A percentile compares a stretch with the other conserved stretches of the same genome.
phyloP scores from a whole-genome alignment of 2,888 invertebrate genomes.

The Clistopyga incitator region DNA sequence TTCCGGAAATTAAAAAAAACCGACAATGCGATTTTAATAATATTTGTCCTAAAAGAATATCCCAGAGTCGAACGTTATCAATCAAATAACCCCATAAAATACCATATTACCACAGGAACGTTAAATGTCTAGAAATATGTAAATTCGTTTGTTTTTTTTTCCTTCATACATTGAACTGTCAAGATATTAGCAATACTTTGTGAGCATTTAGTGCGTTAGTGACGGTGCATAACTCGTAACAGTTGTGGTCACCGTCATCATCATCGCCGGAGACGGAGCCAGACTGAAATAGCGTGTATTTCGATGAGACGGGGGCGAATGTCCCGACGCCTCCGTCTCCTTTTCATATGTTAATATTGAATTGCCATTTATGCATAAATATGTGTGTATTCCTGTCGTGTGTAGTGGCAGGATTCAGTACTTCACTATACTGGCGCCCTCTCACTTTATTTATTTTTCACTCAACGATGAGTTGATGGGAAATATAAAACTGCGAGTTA shows the following conservation, averaged over 20 bases:
- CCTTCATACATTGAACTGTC: not conserved
- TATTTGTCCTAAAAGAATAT: no score
- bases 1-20: no score
- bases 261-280: not conserved
- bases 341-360: conserved; percentile 57
- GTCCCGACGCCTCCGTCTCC: conserved; percentile 56
- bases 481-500: conserved; percentile 39
- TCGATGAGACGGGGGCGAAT: conserved; percentile 24
- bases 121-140: conserved; percentile 1
- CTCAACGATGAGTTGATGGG: conserved; percentile 33
- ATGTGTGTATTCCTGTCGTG: not conserved
- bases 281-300: not conserved
- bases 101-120: not conserved
- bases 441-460: conserved; percentile 54
- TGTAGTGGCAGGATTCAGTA: not conserved
- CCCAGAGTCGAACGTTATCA: no score
- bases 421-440: conserved; percentile 23
- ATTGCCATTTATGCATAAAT: not conserved
- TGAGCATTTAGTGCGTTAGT: not conserved
- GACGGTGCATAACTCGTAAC: not conserved
- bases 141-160: not conserved
- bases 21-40: no score
- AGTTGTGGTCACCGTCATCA: conserved; percentile 17
- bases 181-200: not conserved
- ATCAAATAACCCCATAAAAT: no score